A percentile compares a stretch with the other conserved stretches of the same genome.
These are phyloP conservation scores for Mimumesa dahlbomi DNA, from an alignment of 2,888 invertebrate species.

Conservation along the genomic window DNA sequence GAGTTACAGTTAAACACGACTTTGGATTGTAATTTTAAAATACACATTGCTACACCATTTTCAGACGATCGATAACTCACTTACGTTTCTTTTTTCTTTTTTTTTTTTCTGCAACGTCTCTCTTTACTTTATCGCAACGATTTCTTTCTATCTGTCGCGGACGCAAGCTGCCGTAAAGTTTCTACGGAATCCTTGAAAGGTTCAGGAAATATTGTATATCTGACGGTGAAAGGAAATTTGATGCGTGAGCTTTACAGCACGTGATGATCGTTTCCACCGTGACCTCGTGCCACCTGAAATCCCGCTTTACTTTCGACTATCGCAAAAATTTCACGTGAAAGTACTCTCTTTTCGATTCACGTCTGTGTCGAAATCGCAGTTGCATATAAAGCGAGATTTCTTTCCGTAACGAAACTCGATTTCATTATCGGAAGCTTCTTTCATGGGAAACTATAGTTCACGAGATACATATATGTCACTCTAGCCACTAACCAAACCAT, in stretches of 20 bases:
- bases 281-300: slow-evolving; percentile 40
- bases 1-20: not conserved
- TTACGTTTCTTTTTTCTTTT: no score
- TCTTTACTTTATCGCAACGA: no score
- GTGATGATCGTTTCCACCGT: slow-evolving; percentile 7
- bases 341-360: slow-evolving; percentile 29
- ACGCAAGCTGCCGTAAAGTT: no score
- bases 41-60: no score
- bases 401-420: slow-evolving; percentile 8
- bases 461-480: no score
- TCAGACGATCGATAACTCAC: no score
- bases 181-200: not conserved
- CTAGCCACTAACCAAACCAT: no score
- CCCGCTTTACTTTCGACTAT: slow-evolving; percentile 33
- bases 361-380: slow-evolving; percentile 6
- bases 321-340: slow-evolving; percentile 41
- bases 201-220: not conserved
- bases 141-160: no score
- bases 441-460: no score
- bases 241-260: slow-evolving; percentile 10
- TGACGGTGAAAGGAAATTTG: slow-evolving; percentile 32
- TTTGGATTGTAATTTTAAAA: slow-evolving; percentile 11
- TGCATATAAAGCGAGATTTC: slow-evolving; percentile 6
- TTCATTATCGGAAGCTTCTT: no score
- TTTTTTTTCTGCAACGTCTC: no score